Base-by-base conservation (phyloP, 2,888 invertebrate species). In the Phortica magna region DNA sequence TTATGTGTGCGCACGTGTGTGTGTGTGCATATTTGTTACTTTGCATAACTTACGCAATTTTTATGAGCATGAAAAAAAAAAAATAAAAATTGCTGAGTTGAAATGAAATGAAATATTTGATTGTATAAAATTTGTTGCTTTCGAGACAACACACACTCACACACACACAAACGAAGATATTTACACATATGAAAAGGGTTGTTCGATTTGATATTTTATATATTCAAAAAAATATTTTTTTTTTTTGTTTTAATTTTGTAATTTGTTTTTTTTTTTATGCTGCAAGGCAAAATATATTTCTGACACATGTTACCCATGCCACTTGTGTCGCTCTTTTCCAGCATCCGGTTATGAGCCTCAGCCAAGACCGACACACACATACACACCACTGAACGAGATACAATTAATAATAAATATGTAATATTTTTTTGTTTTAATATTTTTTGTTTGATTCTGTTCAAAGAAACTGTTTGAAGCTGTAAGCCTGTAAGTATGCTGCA, bases 41-140 rank as follows among this genome's bases (percentile, higher is more conserved):
- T 82, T 83, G 82, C 82, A 82, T 82, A 82, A 82, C 83, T 82
- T 82, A 82, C 82, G 82, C 82, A 82, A 82, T 81, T 82, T 82
- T 83, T 82, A 22, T 61, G 17, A 7, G 22, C 19, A 12, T 12
- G 22, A 61, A 61, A 61, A 12, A 48, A 48, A 48, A 9, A 48
- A 48, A 14, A 48, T 5, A 14, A 5, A 14, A 9, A 12, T 9
- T 12, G 9, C 48, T 48, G 2, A 48, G 14, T 14, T 48, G 7
- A 48, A 48, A 9, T 48, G 10, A 48, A 48, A 9, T 48, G 48
- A 48, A 48, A 48, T 48, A 14, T 48, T 12, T 48, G 48, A 48
- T 12, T 48, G 48, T 48, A 48, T 48, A 48, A 48, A 48, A 48
- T 14, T 48, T 48, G 48, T 14, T 48, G 48, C 14, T 48, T 9